Evolutionary conservation across 53 echinoderm and acorn worm species (phyloP), one percentile per base, ranked within the genome.

Genomic region (Echinarachnius parma): DNA sequence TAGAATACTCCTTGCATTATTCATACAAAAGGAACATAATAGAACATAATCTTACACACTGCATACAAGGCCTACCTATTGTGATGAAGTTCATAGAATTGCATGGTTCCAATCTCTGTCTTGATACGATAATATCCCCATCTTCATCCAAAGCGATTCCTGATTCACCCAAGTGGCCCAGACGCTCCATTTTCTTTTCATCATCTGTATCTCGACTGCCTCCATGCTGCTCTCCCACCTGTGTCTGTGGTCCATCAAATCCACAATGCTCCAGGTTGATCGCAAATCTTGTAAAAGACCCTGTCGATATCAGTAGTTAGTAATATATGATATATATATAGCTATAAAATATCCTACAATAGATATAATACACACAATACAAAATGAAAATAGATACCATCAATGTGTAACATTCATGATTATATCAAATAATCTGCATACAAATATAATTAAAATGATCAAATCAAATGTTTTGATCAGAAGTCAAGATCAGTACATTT

Each of bases 281-380:
- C 11, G 39, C 62, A 36, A 62, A 62, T 62, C 62, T 62, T 62
- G 62, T 37, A 37, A 62, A 23, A 23, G 37, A 62, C 25, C 60
- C 60, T 60, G 60, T 5, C 32, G n/a, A n/a, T n/a, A n/a, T n/a
- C n/a, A n/a, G n/a, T n/a, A n/a, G n/a, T n/a, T n/a, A n/a, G n/a
- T n/a, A n/a, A n/a, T n/a, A n/a, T n/a, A n/a, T n/a, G n/a, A n/a
- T n/a, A n/a, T n/a, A n/a, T n/a, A n/a, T n/a, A n/a, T n/a, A n/a
- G n/a, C n/a, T n/a, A n/a, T n/a, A n/a, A n/a, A n/a, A n/a, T n/a
- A n/a, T n/a, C n/a, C n/a, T n/a, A n/a, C n/a, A n/a, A n/a, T n/a
- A n/a, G n/a, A n/a, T n/a, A n/a, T n/a, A n/a, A n/a, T n/a, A n/a
- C n/a, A n/a, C n/a, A n/a, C n/a, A n/a, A n/a, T n/a, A n/a, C n/a